phyloP scores from a whole-genome alignment of 23 tunicate species.

The Trididemnum clinides region DNA sequence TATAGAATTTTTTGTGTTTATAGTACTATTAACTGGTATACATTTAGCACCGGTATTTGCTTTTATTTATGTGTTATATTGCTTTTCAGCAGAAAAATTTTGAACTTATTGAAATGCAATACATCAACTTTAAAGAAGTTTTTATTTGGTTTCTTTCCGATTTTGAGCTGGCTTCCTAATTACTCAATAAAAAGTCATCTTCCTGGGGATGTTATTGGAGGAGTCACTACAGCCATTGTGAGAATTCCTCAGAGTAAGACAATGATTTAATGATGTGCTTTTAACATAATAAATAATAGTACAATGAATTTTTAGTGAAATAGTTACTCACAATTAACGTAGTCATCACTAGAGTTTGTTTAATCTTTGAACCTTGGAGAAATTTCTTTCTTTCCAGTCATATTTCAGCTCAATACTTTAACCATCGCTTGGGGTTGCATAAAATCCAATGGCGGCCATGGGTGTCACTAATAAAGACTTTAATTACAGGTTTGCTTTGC shows the following conservation, averaged over 20 bases:
- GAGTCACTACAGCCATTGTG: constrained; percentile 85
- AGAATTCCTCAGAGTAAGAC: constrained; percentile 91
- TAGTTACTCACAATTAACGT: too few relatives aligned
- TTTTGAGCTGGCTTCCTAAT: constrained; percentile 73
- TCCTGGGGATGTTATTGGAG: constrained; percentile 87
- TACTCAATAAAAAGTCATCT: constrained; percentile 49
- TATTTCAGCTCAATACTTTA: too few relatives aligned
- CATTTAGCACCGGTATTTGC: not conserved
- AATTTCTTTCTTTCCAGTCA: too few relatives aligned
- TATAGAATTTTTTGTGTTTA: too few relatives aligned
- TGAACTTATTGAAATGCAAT: constrained; percentile 4
- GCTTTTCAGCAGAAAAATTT: constrained; percentile 24
- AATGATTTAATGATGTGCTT: not conserved
- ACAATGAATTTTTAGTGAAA: too few relatives aligned
- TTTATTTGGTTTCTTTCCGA: constrained; percentile 75
- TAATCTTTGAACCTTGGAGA: too few relatives aligned
- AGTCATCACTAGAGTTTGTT: too few relatives aligned
- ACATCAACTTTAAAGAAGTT: not conserved
- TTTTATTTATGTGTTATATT: not conserved
- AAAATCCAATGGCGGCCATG: too few relatives aligned
- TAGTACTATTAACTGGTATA: not conserved
- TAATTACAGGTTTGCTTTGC: too few relatives aligned
- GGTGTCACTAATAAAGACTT: too few relatives aligned
- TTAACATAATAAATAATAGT: too few relatives aligned
- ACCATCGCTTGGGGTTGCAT: too few relatives aligned